Evolutionary conservation across 2,797 vertebrate species (phyloP).

Genomic region (Cynopterus sphinx): DNA sequence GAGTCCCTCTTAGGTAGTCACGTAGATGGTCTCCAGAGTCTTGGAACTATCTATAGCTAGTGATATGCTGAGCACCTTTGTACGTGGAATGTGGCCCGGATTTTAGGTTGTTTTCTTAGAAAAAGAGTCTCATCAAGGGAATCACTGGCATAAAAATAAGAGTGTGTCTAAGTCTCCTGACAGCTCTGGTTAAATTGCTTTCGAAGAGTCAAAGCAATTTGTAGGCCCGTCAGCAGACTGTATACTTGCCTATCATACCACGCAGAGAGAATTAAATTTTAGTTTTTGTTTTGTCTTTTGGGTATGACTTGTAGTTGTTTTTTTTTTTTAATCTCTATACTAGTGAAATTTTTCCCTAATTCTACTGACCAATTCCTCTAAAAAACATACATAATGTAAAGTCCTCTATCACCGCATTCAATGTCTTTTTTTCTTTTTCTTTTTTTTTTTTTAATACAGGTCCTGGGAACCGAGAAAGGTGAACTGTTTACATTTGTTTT

Average conservation of each 20-base stretch:
- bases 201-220: background rate
- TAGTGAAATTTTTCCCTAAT: background rate
- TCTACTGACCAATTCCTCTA: background rate
- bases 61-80: background rate
- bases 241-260: background rate
- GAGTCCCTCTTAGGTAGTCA: background rate
- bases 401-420: conserved; percentile 13
- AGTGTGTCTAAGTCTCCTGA: background rate
- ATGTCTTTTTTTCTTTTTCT: background rate
- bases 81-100: background rate
- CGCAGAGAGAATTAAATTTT: background rate
- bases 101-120: background rate
- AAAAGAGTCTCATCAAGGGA: background rate
- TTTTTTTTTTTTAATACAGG: conserved; percentile 54
- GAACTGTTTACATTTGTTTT: conserved; percentile 4
- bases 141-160: background rate
- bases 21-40: rapidly evolving
- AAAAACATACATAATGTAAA: background rate
- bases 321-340: background rate
- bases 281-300: background rate
- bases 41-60: background rate
- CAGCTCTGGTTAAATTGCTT: background rate
- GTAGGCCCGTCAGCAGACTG: background rate
- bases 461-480: conserved; percentile 68
- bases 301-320: background rate